These are phyloP conservation scores for Drosophila suzukii DNA, from an alignment of 1,140 invertebrate genomes.

Conservation along the genomic window DNA sequence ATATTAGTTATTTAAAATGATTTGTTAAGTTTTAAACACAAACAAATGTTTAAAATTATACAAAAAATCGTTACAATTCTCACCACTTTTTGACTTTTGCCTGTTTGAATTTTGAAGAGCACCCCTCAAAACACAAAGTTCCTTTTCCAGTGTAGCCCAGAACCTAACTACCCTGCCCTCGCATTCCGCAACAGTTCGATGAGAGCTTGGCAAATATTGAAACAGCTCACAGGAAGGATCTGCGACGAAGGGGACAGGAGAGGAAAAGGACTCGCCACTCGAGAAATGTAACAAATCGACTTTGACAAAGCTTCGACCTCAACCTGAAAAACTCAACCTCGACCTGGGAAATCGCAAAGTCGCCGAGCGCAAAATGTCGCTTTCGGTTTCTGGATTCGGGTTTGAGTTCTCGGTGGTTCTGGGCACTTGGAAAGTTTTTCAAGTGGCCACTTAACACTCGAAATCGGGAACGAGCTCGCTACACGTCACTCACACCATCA, in stretches of 20 bases:
- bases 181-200: constrained; percentile 69
- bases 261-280: constrained; percentile 52
- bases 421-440: constrained; percentile 33
- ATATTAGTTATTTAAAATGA: no score
- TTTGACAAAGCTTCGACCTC: constrained; percentile 72
- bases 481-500: constrained; percentile 36
- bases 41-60: no score
- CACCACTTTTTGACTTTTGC: background rate
- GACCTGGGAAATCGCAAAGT: constrained; percentile 43
- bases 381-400: constrained; percentile 28
- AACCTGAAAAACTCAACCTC: constrained; percentile 14
- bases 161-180: constrained; percentile 45
- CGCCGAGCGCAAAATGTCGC: constrained; percentile 40
- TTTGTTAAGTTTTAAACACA: no score
- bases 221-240: constrained; percentile 20
- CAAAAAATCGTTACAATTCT: constrained; percentile 7
- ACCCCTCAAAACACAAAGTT: background rate
- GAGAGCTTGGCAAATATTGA: constrained; percentile 69
- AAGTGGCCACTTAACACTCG: constrained; percentile 68
- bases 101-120: background rate
- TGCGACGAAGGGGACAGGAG: background rate
- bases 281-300: constrained; percentile 84
- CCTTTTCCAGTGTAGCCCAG: constrained; percentile 18
- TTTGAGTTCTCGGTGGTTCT: constrained; percentile 28
- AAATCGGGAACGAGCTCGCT: constrained; percentile 34